Conservation (phyloP, 1,140 invertebrate genomes). For the Antheraea mylitta region DNA sequence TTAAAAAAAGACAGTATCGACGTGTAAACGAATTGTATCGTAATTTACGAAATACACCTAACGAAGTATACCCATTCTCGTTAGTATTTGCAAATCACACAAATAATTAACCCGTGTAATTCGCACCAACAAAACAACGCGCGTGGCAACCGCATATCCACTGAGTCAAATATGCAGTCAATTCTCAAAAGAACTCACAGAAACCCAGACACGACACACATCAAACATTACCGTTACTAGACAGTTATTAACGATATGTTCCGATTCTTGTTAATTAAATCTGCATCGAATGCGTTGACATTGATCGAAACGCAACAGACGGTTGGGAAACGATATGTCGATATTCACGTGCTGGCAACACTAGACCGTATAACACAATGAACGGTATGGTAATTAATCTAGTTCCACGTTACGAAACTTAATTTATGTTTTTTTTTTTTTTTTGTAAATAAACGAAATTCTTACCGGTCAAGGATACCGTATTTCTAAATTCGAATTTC, state of each 20-base stretch:
- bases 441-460: conserved; percentile 7
- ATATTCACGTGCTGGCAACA: conserved; percentile 6
- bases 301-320: background rate
- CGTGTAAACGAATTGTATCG: too few species aligned
- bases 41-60: too few species aligned
- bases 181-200: too few species aligned
- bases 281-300: conserved; percentile 3
- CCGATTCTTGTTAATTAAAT: background rate
- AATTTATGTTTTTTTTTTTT: conserved; percentile 8
- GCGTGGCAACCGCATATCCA: too few species aligned
- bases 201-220: too few species aligned
- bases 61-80: too few species aligned
- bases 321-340: background rate
- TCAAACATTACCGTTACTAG: background rate
- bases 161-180: too few species aligned
- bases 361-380: conserved; percentile 14
- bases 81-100: too few species aligned
- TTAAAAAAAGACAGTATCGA: too few species aligned
- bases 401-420: conserved; percentile 17
- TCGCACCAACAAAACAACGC: too few species aligned
- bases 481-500: conserved; percentile 3
- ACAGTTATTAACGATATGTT: background rate
- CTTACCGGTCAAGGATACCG: background rate
- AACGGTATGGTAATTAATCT: conserved; percentile 22
- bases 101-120: too few species aligned